phyloP scores from a whole-genome alignment of 2,113 vertebrate genomes.

The Parotia lawesii region DNA sequence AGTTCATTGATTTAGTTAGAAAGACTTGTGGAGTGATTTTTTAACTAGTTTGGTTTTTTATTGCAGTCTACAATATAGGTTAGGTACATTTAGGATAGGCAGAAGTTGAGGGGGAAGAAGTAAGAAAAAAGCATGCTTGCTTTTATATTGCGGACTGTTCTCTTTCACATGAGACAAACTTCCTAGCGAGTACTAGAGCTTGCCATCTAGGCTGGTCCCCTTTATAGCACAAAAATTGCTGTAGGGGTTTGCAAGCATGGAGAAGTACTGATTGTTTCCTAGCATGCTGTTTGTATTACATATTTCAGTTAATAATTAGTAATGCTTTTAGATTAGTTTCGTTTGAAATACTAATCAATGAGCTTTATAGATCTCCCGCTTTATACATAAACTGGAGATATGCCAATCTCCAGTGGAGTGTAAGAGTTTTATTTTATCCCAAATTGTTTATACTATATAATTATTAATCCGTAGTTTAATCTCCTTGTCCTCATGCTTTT shows the following conservation, averaged over 20 bases:
- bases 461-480: slow-evolving; percentile 38
- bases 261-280: background rate
- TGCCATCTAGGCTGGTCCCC: background rate
- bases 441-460: background rate
- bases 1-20: background rate
- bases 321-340: slow-evolving; percentile 12
- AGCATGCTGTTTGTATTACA: background rate
- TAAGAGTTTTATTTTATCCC: background rate
- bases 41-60: background rate
- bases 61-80: background rate
- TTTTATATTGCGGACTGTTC: background rate
- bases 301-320: slow-evolving; percentile 42
- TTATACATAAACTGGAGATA: background rate
- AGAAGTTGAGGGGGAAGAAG: background rate
- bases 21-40: background rate
- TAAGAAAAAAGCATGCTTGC: background rate
- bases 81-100: background rate
- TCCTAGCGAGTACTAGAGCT: background rate
- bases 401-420: background rate
- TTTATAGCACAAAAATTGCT: slow-evolving; percentile 24
- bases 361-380: background rate
- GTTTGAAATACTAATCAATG: slow-evolving; percentile 4
- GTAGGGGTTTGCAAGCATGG: background rate
- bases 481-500: background rate
- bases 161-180: background rate